phyloP scores from a whole-genome alignment of 2,888 invertebrate species.

The Amblyjoppa proteus region DNA sequence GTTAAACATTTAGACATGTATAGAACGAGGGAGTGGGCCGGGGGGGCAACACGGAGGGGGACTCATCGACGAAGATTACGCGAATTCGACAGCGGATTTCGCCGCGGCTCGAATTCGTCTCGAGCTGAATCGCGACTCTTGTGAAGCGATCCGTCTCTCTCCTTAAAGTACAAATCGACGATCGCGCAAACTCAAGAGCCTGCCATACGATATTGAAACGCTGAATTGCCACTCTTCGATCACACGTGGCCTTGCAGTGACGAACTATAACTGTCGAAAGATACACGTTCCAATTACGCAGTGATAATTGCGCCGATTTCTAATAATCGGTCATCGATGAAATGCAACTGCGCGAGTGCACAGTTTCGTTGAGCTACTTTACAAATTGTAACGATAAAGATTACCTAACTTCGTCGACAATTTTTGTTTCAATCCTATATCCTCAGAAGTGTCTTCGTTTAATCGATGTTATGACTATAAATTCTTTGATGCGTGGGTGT shows the following conservation, averaged over 20 bases:
- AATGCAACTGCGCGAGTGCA: constrained; percentile 1
- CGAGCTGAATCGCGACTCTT: constrained; percentile 25
- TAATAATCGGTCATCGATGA: background rate
- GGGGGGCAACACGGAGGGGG: constrained; percentile 10
- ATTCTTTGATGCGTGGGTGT: constrained; percentile 52
- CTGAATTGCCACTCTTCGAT: constrained; percentile 6
- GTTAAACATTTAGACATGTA: constrained; percentile 63
- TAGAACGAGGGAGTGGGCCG: constrained; percentile 21
- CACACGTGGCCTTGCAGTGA: constrained; percentile 39
- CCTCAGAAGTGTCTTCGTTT: constrained; percentile 11
- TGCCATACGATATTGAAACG: constrained; percentile 33
- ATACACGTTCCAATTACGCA: background rate
- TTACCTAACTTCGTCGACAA: background rate
- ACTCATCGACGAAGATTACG: constrained; percentile 64
- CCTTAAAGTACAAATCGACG: background rate
- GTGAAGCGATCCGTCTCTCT: constrained; percentile 39
- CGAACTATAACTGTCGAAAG: constrained; percentile 21
- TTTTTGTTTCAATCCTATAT: background rate
- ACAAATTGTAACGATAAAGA: background rate
- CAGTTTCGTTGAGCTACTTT: background rate
- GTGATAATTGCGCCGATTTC: constrained; percentile 5
- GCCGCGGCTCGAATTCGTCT: constrained; percentile 43
- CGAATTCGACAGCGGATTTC: constrained; percentile 56
- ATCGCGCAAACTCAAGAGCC: constrained; percentile 55
- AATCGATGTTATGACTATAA: constrained; percentile 51